Conservation (phyloP, 2,888 invertebrate genomes). For the Byasa hedistus region DNA sequence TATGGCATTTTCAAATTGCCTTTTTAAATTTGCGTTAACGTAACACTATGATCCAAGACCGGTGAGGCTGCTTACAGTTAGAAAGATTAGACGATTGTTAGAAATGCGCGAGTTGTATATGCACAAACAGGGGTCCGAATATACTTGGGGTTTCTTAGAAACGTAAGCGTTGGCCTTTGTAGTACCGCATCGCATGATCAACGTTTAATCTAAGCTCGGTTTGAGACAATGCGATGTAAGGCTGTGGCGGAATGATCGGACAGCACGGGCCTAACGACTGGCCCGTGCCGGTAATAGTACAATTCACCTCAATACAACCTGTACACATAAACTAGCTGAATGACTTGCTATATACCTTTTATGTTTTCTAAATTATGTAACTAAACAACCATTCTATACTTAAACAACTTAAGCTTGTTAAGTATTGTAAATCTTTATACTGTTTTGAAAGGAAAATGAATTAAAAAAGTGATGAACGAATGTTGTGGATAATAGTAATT, state of each 20-base stretch:
- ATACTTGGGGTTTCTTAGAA: slow-evolving; percentile 74
- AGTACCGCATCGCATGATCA: slow-evolving; percentile 69
- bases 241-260: slow-evolving; percentile 55
- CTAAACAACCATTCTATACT: slow-evolving; percentile 42
- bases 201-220: slow-evolving; percentile 72
- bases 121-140: slow-evolving; percentile 75
- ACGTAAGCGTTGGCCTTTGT: slow-evolving; percentile 60
- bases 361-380: slow-evolving; percentile 73
- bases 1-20: slow-evolving; percentile 18
- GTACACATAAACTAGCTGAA: slow-evolving; percentile 70
- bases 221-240: slow-evolving; percentile 74
- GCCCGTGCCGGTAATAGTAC: slow-evolving; percentile 77
- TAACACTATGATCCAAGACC: slow-evolving; percentile 19
- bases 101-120: slow-evolving; percentile 24
- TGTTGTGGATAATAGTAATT: not conserved
- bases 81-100: slow-evolving; percentile 21
- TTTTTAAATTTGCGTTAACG: slow-evolving; percentile 22
- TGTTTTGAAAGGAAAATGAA: no score
- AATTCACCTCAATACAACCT: slow-evolving; percentile 75
- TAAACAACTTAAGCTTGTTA: not conserved
- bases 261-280: slow-evolving; percentile 64
- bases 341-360: slow-evolving; percentile 66
- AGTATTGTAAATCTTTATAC: not conserved
- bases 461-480: not conserved
- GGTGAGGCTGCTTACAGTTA: slow-evolving; percentile 4